phyloP scores from a whole-genome alignment of 1,140 invertebrate genomes.

The Macrobrachium rosenbergii region DNA sequence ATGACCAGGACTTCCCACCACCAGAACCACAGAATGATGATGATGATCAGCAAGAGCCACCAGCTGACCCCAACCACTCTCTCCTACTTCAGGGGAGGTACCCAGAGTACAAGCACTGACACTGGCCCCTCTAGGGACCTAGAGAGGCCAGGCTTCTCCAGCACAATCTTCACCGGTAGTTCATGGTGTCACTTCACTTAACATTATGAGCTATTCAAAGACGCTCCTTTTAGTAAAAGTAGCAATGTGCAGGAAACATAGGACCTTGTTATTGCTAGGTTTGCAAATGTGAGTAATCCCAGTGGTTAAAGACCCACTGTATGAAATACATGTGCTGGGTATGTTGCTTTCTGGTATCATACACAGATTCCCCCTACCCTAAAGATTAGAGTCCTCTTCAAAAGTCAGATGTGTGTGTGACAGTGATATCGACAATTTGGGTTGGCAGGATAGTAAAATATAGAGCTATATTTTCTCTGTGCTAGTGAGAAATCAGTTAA shows the following conservation, averaged over 20 bases:
- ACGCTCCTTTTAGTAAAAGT: not conserved
- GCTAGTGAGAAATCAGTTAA: constrained; percentile 32
- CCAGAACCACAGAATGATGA: constrained; percentile 35
- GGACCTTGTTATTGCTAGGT: constrained; percentile 27
- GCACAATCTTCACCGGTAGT: not conserved
- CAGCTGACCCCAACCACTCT: constrained; percentile 38
- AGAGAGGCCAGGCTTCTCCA: constrained; percentile 2
- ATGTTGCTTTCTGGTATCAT: too few species aligned
- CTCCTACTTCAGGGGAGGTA: constrained; percentile 50
- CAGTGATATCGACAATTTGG: not conserved
- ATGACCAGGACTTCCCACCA: constrained; percentile 66
- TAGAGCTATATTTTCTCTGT: constrained; percentile 20
- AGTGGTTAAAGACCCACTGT: not conserved
- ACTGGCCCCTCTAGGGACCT: constrained; percentile 55
- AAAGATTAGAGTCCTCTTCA: too few species aligned
- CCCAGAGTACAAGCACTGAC: constrained; percentile 65
- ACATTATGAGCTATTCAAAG: constrained; percentile 11
- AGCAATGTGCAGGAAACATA: not conserved
- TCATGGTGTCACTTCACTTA: not conserved
- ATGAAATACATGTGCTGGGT: too few species aligned
- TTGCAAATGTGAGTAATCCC: not conserved
- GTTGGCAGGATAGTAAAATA: constrained; percentile 25
- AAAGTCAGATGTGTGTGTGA: too few species aligned
- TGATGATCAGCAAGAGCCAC: too few species aligned
- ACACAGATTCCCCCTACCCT: too few species aligned